Conservation (phyloP, 2,113 vertebrate genomes). For the Hypomesus transpacificus region DNA sequence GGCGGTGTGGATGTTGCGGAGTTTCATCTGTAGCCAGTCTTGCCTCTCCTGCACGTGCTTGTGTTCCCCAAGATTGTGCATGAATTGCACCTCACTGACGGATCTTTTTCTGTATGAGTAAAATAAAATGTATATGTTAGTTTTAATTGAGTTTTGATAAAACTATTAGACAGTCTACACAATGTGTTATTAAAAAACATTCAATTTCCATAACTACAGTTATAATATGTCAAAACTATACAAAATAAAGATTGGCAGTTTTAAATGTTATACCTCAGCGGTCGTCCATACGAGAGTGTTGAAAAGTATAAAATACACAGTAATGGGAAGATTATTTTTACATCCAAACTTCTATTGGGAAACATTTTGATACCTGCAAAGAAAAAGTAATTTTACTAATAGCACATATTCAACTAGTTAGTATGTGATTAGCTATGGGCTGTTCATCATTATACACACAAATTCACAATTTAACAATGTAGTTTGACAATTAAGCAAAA, state of each 20-base stretch:
- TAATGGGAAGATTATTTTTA: constrained; percentile 59
- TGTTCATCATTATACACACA: no score
- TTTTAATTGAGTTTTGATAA: no score
- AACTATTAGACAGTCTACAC: no score
- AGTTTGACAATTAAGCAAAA: neutral
- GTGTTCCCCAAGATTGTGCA: constrained; percentile 84
- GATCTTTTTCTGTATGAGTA: constrained; percentile 77
- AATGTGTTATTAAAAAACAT: no score
- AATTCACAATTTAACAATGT: no score
- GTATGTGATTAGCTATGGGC: no score
- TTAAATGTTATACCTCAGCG: constrained; percentile 75
- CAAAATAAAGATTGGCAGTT: neutral
- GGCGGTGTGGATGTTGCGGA: constrained; percentile 78
- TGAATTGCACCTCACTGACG: constrained; percentile 90
- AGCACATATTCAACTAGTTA: neutral
- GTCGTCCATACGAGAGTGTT: constrained; percentile 69
- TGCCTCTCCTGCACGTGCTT: constrained; percentile 76
- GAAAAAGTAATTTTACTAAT: constrained; percentile 26
- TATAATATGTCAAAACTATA: neutral
- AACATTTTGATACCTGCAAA: constrained; percentile 67
- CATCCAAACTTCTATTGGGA: constrained; percentile 59
- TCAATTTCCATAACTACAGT: neutral
- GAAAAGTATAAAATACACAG: constrained; percentile 72
- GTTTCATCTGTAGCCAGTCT: constrained; percentile 84
- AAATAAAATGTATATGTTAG: neutral